Conservation (phyloP, 2,797 vertebrate genomes). For the Percopsis omiscomaycus region DNA sequence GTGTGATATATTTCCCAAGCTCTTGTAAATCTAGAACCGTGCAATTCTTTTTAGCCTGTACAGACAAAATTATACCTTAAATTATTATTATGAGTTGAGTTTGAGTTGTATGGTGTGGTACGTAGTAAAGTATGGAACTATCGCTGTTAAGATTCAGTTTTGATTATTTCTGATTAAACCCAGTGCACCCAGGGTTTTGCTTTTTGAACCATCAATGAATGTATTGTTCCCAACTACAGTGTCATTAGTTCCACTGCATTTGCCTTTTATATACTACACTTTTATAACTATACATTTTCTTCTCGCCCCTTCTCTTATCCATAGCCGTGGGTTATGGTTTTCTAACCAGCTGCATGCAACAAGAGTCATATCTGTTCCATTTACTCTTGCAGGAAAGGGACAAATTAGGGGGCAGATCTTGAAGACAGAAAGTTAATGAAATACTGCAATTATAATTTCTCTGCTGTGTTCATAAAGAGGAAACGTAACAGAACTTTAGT, state of each 20-base stretch:
- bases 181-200: conserved; percentile 33
- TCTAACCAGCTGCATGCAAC: conserved; percentile 48
- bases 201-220: conserved; percentile 37
- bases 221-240: conserved; percentile 49
- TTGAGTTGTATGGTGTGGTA: too few relatives aligned
- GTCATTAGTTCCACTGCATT: conserved; percentile 66
- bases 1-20: too few relatives aligned
- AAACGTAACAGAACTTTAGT: conserved; percentile 61
- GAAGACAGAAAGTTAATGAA: conserved; percentile 53
- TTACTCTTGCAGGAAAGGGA: conserved; percentile 28
- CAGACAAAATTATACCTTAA: too few relatives aligned
- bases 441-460: conserved; percentile 62
- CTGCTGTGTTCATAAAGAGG: conserved; percentile 53
- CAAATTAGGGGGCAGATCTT: conserved; percentile 4
- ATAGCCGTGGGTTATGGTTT: conserved; percentile 48
- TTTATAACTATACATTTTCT: conserved; percentile 57
- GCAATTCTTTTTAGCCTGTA: too few relatives aligned
- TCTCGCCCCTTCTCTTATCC: conserved; percentile 22
- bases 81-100: too few relatives aligned
- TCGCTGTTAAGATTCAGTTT: too few relatives aligned
- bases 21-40: too few relatives aligned
- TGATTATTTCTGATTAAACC: conserved; percentile 23
- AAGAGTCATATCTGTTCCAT: conserved; percentile 43
- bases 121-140: too few relatives aligned
- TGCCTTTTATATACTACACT: conserved; percentile 53